Percentiles rank a stretch among this genome's conserved stretches.
phyloP scores from a whole-genome alignment of 1,140 invertebrate genomes.

The Metaphire vulgaris region DNA sequence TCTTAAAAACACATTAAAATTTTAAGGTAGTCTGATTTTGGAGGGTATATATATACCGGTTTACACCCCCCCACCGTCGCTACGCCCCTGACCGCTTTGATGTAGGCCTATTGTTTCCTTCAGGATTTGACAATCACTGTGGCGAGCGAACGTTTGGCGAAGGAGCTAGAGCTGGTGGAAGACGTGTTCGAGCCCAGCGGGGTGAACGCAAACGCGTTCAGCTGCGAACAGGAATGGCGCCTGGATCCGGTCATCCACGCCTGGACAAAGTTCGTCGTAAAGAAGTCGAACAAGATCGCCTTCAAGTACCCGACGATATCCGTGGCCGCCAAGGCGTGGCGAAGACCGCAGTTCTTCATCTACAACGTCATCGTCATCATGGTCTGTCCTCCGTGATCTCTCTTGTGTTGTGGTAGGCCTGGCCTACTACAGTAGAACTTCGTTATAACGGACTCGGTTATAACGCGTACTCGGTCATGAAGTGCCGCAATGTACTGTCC shows the following conservation, averaged over 20 bases:
- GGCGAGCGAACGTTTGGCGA: conserved; percentile 28
- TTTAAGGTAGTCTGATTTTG: too few relatives aligned
- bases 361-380: conserved; percentile 17
- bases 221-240: conserved; percentile 32
- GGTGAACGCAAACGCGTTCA: conserved; percentile 31
- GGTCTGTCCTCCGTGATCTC: not conserved
- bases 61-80: too few relatives aligned
- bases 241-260: not conserved
- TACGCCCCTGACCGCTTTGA: too few relatives aligned
- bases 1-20: too few relatives aligned
- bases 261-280: conserved; percentile 15
- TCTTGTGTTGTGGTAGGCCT: not conserved
- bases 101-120: too few relatives aligned
- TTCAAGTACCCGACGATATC: not conserved
- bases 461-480: too few relatives aligned
- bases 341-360: conserved; percentile 20
- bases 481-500: too few relatives aligned
- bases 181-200: conserved; percentile 27
- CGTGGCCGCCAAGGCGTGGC: conserved; percentile 12
- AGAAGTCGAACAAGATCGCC: not conserved
- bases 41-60: too few relatives aligned
- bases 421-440: too few relatives aligned
- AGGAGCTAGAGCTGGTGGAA: conserved; percentile 31
- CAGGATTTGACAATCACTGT: conserved; percentile 51
- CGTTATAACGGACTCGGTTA: too few relatives aligned